Evolutionary conservation across 2,113 vertebrate genomes (phyloP), one percentile per base, ranked within the genome.

Genomic region (Limanda limanda): DNA sequence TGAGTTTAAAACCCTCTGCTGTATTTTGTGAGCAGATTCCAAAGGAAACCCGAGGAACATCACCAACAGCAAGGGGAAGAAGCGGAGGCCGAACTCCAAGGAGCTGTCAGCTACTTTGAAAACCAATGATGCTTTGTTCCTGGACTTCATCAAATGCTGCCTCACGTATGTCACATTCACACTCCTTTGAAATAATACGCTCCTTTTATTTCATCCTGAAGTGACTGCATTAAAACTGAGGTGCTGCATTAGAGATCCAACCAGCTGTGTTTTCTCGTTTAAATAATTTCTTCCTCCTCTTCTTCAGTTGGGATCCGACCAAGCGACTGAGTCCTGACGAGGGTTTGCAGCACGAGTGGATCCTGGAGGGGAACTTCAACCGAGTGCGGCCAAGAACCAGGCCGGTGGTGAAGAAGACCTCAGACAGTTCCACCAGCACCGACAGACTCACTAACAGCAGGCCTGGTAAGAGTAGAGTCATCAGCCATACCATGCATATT

Each of bases 281-380:
- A 8, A 27, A 24, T 21, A 9, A 11, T 84, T 70, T 82, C n/a
- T 31, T 21, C 40, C 58, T 76, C 35, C 13, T 0, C 59, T 89
- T 84, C 92, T 85, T 85, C 83, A 98, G 97, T 71, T 98, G 97
- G 96, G 95, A 98, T 78, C 96, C 97, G n/a, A 89, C 93, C 20
- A 95, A 95, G 72, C 96, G 96, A 11, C 95, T 98, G 96, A 97
- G 95, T 71, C 97, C 97, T 0, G 96, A 96, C 55, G 96, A 98
- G 86, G 97, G 95, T 0, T 86, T 98, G 81, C 95, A 94, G 84
- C 97, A 98, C 1, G 81, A 92, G 0, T 98, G 97, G 97, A 96
- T 98, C 87, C 94, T 95, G 65, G 95, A 98, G 45, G 88, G 95
- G 24, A 92, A 94, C 64, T 91, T 90, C 40, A 90, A 95, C 85